Base-by-base conservation (phyloP, 2,113 vertebrate genomes). In the Hemiprocne comata region DNA sequence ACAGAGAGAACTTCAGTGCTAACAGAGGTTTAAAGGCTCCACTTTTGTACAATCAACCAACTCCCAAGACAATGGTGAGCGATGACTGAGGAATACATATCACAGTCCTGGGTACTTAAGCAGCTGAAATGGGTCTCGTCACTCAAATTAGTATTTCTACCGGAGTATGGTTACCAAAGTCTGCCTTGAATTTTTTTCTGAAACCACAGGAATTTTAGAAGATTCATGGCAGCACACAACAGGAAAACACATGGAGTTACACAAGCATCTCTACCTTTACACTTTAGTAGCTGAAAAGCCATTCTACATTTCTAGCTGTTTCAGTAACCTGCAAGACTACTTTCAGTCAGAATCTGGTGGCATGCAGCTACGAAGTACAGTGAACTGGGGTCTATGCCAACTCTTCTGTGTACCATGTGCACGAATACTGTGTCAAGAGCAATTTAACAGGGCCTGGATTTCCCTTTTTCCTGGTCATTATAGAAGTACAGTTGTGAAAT, bases 1-100 rank as follows among this genome's bases (percentile, higher is more conserved):
- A 33, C 0, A 17, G 33, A 44, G 19, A 86, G 10, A 60, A 13
- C 17, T 24, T 23, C 2, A 11, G 48, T 7, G 50, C 19, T 40
- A 54, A 66, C 0, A 40, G 11, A 55, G 11, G 18, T 70, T 62
- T 53, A 61, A 62, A 17, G 20, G 28, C 15, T 55, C n/a, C 8
- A 6, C 20, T 9, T 67, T 10, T 48, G 38, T 36, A 58, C 51
- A 19, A 34, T 20, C 76, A 86, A 42, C 2, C 11, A 61, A 6
- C 11, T 53, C n/a, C 17, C 60, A 81, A 36, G 69, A 61, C 34
- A 70, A 38, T 0, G 34, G 29, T 21, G 38, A 28, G 48, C 71
- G 19, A 40, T 0, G 0, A 67, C 21, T 24, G 40, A 64, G 53
- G 36, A 61, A 64, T 34, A 60, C 4, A 3, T 17, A n/a, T 5